Evolutionary conservation across 2,888 invertebrate species (phyloP), one percentile per base, ranked within the genome.

Genomic region (Andrena praecox): DNA sequence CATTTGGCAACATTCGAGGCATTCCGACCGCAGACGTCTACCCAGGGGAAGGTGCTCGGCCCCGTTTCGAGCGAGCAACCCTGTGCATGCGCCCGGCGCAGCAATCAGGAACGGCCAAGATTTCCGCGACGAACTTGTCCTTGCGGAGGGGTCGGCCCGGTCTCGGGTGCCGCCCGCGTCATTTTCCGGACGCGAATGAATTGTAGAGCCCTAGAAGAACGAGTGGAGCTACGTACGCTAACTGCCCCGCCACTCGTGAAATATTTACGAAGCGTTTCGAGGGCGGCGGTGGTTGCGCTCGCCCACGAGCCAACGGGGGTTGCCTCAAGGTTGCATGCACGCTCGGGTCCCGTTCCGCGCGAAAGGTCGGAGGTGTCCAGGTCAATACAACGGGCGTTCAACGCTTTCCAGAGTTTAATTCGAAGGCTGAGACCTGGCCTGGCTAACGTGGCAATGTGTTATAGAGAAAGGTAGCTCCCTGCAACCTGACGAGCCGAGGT

Each of bases 241-340:
- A 56, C 56, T 31, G 35, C 63, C 56, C 56, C 71, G 69, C 76
- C 52, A 42, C 54, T 86, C 78, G 71, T 84, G 60, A 86, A 81
- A 80, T 86, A 86, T 86, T 86, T 69, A 84, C 68, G 70, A 20
- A 74, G 16, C 59, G 35, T 64, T 77, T 67, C 50, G 52, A 74
- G 67, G 70, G 52, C 64, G 10, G 27, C 59, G 68, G 68, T 80
- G 54, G 67, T 70, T 63, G 62, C 31, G 62, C 10, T 50, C 29
- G 10, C 24, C 35, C 63, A 27, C 31, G 69, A 54, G 16, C 31
- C 33, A 42, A 42, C 42, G 42, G 42, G 59, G 63, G 8, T 71
- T 63, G 16, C 27, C 52, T 69, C 80, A 80, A 81, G 80, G 80
- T 73, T 80, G 67, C 56, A 27, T 56, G 56, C 56, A 56, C 60